A percentile compares a stretch with the other conserved stretches of the same genome.
phyloP scores from a whole-genome alignment of 1,140 invertebrate species.

The Lasioglossum baleicum region DNA sequence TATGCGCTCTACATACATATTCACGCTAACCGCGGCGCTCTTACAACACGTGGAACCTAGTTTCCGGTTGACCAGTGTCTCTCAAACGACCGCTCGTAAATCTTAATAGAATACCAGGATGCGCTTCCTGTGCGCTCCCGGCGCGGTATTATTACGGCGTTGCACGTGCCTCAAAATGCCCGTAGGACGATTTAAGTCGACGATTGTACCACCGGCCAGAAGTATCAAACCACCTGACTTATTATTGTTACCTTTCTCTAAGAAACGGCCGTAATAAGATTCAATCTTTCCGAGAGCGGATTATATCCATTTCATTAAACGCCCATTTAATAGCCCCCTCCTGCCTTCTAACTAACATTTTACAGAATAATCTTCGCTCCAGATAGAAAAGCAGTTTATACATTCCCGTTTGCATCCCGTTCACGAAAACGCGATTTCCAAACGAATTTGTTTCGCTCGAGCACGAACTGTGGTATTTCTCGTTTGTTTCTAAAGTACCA shows the following conservation, averaged over 20 bases:
- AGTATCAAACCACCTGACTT: neutral
- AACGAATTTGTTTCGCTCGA: no score
- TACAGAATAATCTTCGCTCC: no score
- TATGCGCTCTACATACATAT: slow-evolving; percentile 39
- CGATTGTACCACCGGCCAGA: slow-evolving; percentile 13
- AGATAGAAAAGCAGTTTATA: neutral
- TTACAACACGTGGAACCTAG: slow-evolving; percentile 59
- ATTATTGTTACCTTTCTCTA: neutral
- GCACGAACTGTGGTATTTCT: no score
- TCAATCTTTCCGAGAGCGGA: neutral
- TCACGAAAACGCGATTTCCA: neutral
- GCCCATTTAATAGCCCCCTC: neutral
- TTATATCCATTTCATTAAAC: neutral
- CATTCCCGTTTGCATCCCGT: neutral
- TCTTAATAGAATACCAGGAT: slow-evolving; percentile 61
- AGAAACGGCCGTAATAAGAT: neutral
- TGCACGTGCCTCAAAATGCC: slow-evolving; percentile 37
- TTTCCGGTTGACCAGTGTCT: slow-evolving; percentile 63
- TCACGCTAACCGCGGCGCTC: slow-evolving; percentile 45
- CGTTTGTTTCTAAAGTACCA: no score
- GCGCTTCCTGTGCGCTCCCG: slow-evolving; percentile 36
- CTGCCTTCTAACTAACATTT: neutral
- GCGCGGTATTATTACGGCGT: slow-evolving; percentile 36
- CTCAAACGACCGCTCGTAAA: slow-evolving; percentile 67
- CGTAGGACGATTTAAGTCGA: slow-evolving; percentile 40